A percentile compares a stretch with the other conserved stretches of the same genome.
These are phyloP conservation scores for Caenorhabditis inopinata DNA, from an alignment of 1,140 invertebrate genomes.

Conservation along the genomic window DNA sequence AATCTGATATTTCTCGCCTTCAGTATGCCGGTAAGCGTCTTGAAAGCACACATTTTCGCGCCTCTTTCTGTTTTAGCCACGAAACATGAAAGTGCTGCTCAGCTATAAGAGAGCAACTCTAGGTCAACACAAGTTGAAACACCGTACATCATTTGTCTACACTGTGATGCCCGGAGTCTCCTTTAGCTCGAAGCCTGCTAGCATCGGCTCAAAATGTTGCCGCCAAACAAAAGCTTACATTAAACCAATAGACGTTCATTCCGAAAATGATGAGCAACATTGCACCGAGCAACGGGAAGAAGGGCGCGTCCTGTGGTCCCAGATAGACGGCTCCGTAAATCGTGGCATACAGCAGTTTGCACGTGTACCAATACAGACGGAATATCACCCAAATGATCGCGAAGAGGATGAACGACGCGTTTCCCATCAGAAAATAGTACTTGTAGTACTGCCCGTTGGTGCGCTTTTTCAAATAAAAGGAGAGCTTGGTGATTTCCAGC, in stretches of 20 bases:
- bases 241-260: constrained; percentile 69
- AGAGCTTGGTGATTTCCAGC: constrained; percentile 68
- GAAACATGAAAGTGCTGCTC: too few species aligned
- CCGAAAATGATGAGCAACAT: constrained; percentile 66
- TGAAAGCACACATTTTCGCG: too few species aligned
- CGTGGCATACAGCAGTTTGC: constrained; percentile 66
- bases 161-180: too few species aligned
- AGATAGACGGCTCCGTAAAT: constrained; percentile 56
- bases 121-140: too few species aligned
- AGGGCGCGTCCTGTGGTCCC: constrained; percentile 55
- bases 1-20: too few species aligned
- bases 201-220: too few species aligned
- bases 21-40: too few species aligned
- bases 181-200: too few species aligned
- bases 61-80: too few species aligned
- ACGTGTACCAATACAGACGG: constrained; percentile 67
- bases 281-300: constrained; percentile 65
- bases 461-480: constrained; percentile 68
- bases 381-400: constrained; percentile 63
- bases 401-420: constrained; percentile 66
- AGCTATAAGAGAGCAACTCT: too few species aligned
- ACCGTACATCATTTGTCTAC: too few species aligned
- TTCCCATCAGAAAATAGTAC: constrained; percentile 64
- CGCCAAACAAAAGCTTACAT: constrained; percentile 66
- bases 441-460: constrained; percentile 56